Evolutionary conservation across 2,797 vertebrate genomes (phyloP), one percentile per base, ranked within the genome.

Genomic region (Gallinago nigripennis): DNA sequence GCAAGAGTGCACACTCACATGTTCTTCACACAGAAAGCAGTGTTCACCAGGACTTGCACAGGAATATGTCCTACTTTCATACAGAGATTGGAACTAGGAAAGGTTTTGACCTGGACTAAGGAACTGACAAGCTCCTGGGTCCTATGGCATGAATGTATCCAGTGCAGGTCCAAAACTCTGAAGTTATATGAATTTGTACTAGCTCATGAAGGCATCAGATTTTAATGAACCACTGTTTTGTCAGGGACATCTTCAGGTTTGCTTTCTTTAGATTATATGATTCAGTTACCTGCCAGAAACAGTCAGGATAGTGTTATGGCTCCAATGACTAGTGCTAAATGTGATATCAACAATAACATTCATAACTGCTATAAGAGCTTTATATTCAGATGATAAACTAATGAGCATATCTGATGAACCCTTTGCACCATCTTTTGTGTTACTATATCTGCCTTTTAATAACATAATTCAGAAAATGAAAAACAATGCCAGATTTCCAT

Each of bases 401-500:
- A 80, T 13, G 0, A 82, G 41, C 61, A n/a, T 92, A 87, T 68
- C 53, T 82, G 51, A 24, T 56, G 69, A 88, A 45, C 28, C 12
- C 33, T 82, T 72, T 82, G 45, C 46, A 80, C 82, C 12, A 28
- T 68, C 56, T 91, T 71, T 56, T 70, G 30, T 65, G 31, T 70
- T 64, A 54, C 46, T 69, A 5, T 84, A 73, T 53, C 56, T 86
- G 33, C 18, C 27, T 81, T 92, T 93, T 86, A 88, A 78, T 68
- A 84, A 83, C 18, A 19, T 50, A 82, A 72, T 82, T 89, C n/a
- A 45, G 63, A 63, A 95, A 79, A 88, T 78, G 11, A 79, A 95
- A 95, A 94, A 91, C 72, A 92, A 92, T 94, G 37, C 16, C 71
- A 94, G 54, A 82, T 94, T 96, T 92, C 76, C 58, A 54, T 81